A percentile compares a stretch with the other conserved stretches of the same genome.
phyloP scores from a whole-genome alignment of 2,113 vertebrate genomes.

The Nothocercus nigrocapillus region DNA sequence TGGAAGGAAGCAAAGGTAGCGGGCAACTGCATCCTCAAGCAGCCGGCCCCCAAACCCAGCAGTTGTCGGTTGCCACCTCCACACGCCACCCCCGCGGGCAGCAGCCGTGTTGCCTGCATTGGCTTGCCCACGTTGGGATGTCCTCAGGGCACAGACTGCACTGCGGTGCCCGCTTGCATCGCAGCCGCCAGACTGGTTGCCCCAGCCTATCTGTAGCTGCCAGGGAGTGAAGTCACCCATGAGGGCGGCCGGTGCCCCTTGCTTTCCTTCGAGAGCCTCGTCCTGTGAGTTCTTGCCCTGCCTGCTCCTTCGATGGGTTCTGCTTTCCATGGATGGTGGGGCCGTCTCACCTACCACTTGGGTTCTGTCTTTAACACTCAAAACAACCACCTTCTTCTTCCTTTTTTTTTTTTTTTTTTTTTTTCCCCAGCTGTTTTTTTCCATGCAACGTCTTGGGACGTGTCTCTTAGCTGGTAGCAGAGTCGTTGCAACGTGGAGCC shows the following conservation, averaged over 20 bases:
- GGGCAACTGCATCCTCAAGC: constrained; percentile 48
- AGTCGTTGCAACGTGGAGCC: neutral
- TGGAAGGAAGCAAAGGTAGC: neutral
- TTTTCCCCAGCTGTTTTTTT: neutral
- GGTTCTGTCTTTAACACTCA: neutral
- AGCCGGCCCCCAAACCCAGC: constrained; percentile 37
- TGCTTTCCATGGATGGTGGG: constrained; percentile 48
- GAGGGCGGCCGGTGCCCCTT: neutral
- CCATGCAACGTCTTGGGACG: neutral
- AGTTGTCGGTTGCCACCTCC: constrained; percentile 56
- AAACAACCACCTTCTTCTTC: neutral
- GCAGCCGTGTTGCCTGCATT: constrained; percentile 48
- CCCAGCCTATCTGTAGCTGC: constrained; percentile 54
- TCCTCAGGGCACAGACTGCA: constrained; percentile 64
- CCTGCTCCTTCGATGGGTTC: neutral
- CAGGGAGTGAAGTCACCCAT: constrained; percentile 51
- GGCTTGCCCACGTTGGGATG: constrained; percentile 52
- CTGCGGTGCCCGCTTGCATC: constrained; percentile 41
- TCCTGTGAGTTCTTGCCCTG: constrained; percentile 23
- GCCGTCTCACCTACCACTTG: neutral
- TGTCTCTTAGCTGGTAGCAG: neutral
- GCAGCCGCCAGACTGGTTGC: constrained; percentile 8
- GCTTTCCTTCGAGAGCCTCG: constrained; percentile 58
- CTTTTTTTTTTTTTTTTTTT: neutral
- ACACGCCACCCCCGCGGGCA: constrained; percentile 46